Conservation (phyloP, 2,888 invertebrate species). For the Blastobasis lacticolella region DNA sequence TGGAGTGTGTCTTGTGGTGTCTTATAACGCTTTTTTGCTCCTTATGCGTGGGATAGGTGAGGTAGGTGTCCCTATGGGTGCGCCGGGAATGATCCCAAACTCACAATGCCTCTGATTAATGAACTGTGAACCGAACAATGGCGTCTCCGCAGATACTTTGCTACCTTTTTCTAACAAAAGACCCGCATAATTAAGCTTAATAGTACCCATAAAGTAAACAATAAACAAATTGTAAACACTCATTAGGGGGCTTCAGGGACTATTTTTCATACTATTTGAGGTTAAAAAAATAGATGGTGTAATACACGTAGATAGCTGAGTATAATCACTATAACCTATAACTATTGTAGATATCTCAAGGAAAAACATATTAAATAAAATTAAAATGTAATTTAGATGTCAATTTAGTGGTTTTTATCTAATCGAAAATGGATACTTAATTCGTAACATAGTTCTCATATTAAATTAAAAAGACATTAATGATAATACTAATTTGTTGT, state of each 20-base stretch:
- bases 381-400: too few relatives aligned
- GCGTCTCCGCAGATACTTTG: conserved; percentile 26
- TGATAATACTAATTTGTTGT: too few relatives aligned
- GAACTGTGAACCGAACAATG: conserved; percentile 65
- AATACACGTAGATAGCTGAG: background rate
- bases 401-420: too few relatives aligned
- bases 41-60: conserved; percentile 6
- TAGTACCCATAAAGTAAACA: background rate
- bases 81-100: conserved; percentile 43
- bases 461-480: too few relatives aligned
- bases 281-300: background rate
- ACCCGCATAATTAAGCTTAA: conserved; percentile 7
- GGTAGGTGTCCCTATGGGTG: conserved; percentile 31
- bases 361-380: too few relatives aligned
- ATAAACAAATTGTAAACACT: background rate
- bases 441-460: too few relatives aligned
- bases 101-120: conserved; percentile 57
- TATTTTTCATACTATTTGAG: background rate
- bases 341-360: background rate
- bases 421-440: too few relatives aligned
- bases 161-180: conserved; percentile 29
- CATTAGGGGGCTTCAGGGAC: conserved; percentile 7
- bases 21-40: conserved; percentile 1
- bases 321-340: background rate
- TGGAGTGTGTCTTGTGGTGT: conserved; percentile 9